Evolutionary conservation across 1,140 invertebrate species (phyloP).

Genomic region (Maniola jurtina): DNA sequence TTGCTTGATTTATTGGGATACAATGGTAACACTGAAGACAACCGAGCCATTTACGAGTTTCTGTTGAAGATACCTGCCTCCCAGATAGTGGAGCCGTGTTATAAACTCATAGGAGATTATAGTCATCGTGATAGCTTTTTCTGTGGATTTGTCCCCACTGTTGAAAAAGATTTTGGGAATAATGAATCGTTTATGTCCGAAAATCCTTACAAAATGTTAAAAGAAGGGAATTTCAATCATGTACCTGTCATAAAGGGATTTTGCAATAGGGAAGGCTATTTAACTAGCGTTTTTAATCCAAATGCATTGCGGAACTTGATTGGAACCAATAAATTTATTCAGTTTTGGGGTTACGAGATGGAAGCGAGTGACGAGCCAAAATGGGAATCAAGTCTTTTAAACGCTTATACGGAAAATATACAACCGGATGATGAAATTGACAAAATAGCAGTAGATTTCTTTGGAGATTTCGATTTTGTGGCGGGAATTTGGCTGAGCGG

Average conservation of each 20-base stretch:
- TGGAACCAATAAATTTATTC: constrained; percentile 38
- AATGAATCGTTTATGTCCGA: constrained; percentile 76
- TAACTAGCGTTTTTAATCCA: constrained; percentile 34
- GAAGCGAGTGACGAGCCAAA: constrained; percentile 27
- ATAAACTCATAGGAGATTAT: constrained; percentile 22
- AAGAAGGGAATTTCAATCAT: constrained; percentile 67
- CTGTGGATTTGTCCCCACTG: constrained; percentile 55
- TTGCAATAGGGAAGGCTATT: constrained; percentile 68
- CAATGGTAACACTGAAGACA: constrained; percentile 29
- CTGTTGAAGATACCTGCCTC: constrained; percentile 27
- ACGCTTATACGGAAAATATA: constrained; percentile 40
- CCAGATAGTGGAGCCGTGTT: constrained; percentile 22
- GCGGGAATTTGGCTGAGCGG: constrained; percentile 59
- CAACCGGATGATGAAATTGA: constrained; percentile 28
- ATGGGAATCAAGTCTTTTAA: constrained; percentile 40
- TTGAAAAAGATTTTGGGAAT: constrained; percentile 57
- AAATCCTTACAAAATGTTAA: constrained; percentile 75
- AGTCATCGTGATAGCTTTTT: constrained; percentile 23
- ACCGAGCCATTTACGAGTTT: constrained; percentile 35
- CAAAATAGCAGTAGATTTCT: constrained; percentile 43
- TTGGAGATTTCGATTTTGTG: constrained; percentile 68
- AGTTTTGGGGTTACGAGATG: constrained; percentile 38
- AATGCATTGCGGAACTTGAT: constrained; percentile 30
- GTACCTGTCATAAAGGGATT: constrained; percentile 77
- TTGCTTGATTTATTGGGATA: constrained; percentile 35